Evolutionary conservation across 1,140 invertebrate species (phyloP).

Genomic region (Apis florea): DNA sequence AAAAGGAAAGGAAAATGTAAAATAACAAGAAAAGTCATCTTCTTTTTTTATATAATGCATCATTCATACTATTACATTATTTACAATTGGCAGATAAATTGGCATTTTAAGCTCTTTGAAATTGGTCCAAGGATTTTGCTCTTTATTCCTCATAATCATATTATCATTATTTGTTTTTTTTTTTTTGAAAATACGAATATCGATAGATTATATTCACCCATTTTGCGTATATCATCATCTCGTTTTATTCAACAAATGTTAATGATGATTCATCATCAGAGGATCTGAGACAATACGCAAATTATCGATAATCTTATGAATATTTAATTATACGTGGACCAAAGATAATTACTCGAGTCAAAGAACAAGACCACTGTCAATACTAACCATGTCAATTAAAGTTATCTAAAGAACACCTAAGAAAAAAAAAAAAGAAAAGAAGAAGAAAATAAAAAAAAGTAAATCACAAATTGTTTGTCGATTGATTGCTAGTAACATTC

Average conservation of each 20-base stretch:
- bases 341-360: slow-evolving; percentile 10
- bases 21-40: slow-evolving; percentile 10
- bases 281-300: not conserved
- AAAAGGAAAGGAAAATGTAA: slow-evolving; percentile 8
- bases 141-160: slow-evolving; percentile 49
- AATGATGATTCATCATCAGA: slow-evolving; percentile 19
- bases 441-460: not conserved
- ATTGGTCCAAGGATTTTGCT: slow-evolving; percentile 57
- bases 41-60: slow-evolving; percentile 38
- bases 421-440: slow-evolving; percentile 2
- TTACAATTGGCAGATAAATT: slow-evolving; percentile 50
- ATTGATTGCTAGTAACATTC: slow-evolving; percentile 39
- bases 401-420: slow-evolving; percentile 35
- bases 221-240: slow-evolving; percentile 2
- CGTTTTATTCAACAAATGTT: not conserved
- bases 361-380: slow-evolving; percentile 55
- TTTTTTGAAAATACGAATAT: not conserved
- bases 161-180: slow-evolving; percentile 24
- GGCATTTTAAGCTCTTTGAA: slow-evolving; percentile 52
- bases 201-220: slow-evolving; percentile 14
- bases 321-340: slow-evolving; percentile 40
- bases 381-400: slow-evolving; percentile 1
- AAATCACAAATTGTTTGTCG: slow-evolving; percentile 8
- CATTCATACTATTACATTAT: slow-evolving; percentile 48
- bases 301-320: slow-evolving; percentile 5